Percentiles rank a stretch among this genome's conserved stretches.
These are phyloP conservation scores for Chrysochloris asiatica DNA, from an alignment of 2,113 vertebrate genomes.

Conservation along the genomic window DNA sequence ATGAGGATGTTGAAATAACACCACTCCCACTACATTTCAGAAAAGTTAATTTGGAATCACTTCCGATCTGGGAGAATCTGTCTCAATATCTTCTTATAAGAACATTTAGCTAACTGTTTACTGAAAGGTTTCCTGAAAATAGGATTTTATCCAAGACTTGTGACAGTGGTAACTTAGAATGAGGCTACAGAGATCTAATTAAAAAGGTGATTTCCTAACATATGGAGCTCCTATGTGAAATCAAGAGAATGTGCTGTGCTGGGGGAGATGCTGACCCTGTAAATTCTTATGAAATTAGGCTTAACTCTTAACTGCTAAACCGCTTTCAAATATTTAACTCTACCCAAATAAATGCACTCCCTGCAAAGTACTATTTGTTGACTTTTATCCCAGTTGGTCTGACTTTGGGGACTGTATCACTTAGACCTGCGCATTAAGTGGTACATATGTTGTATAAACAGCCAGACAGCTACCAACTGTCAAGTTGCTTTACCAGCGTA, in stretches of 20 bases:
- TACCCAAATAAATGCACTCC: constrained; percentile 58
- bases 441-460: constrained; percentile 83
- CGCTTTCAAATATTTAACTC: constrained; percentile 74
- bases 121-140: constrained; percentile 76
- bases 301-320: constrained; percentile 71
- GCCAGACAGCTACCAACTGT: constrained; percentile 82
- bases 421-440: constrained; percentile 80
- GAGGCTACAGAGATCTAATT: constrained; percentile 80
- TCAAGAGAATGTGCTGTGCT: constrained; percentile 44
- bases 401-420: constrained; percentile 63
- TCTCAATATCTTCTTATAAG: constrained; percentile 66
- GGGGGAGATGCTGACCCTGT: constrained; percentile 69
- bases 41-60: constrained; percentile 75
- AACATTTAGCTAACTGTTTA: constrained; percentile 69
- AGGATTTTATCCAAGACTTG: constrained; percentile 75
- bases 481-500: constrained; percentile 71
- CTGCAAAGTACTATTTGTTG: constrained; percentile 73
- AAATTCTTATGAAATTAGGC: constrained; percentile 71
- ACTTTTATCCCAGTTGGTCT: constrained; percentile 77
- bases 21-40: constrained; percentile 71
- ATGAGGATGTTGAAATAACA: constrained; percentile 72
- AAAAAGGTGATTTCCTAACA: constrained; percentile 79
- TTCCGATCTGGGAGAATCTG: constrained; percentile 72
- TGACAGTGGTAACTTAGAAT: constrained; percentile 73
- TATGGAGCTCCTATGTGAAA: constrained; percentile 71